Conservation (phyloP, 2,797 vertebrate species). For the Trachurus trachurus region DNA sequence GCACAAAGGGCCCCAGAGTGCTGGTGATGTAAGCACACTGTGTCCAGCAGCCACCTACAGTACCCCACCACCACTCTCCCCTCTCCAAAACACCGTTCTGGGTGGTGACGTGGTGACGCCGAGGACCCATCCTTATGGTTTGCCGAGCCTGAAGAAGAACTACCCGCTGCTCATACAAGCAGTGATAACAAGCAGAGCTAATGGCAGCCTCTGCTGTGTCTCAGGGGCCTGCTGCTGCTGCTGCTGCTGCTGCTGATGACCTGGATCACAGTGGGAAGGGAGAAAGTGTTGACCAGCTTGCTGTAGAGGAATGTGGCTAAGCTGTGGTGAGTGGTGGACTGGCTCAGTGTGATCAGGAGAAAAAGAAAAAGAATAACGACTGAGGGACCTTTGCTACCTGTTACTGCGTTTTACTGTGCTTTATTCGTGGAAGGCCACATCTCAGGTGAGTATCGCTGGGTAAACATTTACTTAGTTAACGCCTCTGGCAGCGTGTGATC, state of each 20-base stretch:
- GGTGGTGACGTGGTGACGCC: slow-evolving; percentile 30
- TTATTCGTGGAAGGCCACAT: slow-evolving; percentile 47
- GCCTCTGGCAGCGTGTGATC: slow-evolving; percentile 59
- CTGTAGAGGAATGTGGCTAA: slow-evolving; percentile 69
- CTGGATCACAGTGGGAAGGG: slow-evolving; percentile 45
- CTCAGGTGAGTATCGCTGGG: slow-evolving; percentile 72
- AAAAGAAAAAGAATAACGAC: slow-evolving; percentile 8
- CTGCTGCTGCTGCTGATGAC: slow-evolving; percentile 27
- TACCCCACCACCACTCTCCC: slow-evolving; percentile 37
- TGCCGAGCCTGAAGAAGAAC: slow-evolving; percentile 41
- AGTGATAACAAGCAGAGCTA: slow-evolving; percentile 6
- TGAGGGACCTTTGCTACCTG: slow-evolving; percentile 24
- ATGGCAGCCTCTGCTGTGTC: slow-evolving; percentile 40
- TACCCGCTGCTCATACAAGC: background rate
- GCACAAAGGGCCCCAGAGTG: slow-evolving; percentile 78
- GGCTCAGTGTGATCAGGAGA: slow-evolving; percentile 56
- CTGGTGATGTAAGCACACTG: slow-evolving; percentile 74
- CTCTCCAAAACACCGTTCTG: slow-evolving; percentile 36
- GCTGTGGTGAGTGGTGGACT: slow-evolving; percentile 56
- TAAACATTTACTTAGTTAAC: slow-evolving; percentile 83
- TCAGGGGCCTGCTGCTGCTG: slow-evolving; percentile 9
- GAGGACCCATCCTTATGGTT: slow-evolving; percentile 25
- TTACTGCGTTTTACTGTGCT: slow-evolving; percentile 18
- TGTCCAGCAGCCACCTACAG: slow-evolving; percentile 46
- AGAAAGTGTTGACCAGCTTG: slow-evolving; percentile 36